Conservation (phyloP, 2,113 vertebrate species). For the Pithys albifrons region DNA sequence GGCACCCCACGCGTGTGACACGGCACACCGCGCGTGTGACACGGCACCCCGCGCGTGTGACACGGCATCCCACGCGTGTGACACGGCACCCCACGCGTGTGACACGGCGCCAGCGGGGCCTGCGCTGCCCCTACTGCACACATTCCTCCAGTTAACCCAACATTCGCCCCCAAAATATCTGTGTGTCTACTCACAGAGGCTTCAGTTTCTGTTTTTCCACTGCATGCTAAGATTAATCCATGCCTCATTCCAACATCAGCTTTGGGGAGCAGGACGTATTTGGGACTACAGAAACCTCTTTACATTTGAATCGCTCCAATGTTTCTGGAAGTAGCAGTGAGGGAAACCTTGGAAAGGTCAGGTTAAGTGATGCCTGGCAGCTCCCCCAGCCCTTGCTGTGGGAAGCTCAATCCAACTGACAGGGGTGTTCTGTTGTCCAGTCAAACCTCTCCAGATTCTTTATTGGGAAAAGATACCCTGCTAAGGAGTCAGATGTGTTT, state of each 20-base stretch:
- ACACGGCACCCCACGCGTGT: background rate
- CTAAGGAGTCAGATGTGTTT: slow-evolving; percentile 22
- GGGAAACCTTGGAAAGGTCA: background rate
- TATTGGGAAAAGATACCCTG: background rate
- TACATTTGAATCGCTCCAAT: rapidly evolving
- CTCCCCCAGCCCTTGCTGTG: background rate
- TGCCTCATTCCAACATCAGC: background rate
- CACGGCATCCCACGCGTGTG: no score
- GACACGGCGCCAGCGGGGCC: rapidly evolving
- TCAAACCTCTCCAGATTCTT: background rate
- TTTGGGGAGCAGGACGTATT: background rate
- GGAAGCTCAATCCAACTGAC: background rate
- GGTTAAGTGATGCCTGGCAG: background rate
- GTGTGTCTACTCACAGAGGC: background rate
- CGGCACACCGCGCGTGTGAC: no score
- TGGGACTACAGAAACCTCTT: background rate
- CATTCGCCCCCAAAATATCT: background rate
- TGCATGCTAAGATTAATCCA: background rate
- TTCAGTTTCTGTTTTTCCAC: background rate
- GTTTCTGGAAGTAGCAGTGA: background rate
- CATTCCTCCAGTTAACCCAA: background rate
- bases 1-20: no score
- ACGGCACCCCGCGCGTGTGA: no score
- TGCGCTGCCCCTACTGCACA: background rate
- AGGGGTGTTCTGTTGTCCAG: background rate